A percentile compares a stretch with the other conserved stretches of the same genome.
Evolutionary conservation across 2,113 vertebrate genomes (phyloP).

Genomic region (Illadopsis cleaveri): DNA sequence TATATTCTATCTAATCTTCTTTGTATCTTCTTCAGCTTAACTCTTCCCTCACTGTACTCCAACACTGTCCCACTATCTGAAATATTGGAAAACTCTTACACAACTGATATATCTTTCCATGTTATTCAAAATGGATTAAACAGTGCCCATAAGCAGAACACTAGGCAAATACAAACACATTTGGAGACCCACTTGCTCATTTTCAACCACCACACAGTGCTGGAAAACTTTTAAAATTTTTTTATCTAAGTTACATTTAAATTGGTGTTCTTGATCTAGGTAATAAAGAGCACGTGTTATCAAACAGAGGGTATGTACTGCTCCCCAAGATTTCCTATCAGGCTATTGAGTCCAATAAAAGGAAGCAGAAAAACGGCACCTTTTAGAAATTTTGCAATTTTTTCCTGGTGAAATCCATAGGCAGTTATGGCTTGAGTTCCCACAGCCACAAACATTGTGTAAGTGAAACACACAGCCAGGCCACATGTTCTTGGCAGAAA

Average conservation of each 20-base stretch:
- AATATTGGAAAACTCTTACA: neutral
- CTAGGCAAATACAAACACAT: neutral
- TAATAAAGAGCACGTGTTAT: neutral
- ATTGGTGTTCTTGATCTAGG: neutral
- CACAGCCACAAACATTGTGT: neutral
- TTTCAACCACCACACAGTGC: neutral
- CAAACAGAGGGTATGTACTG: neutral
- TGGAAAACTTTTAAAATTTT: neutral
- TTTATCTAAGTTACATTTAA: neutral
- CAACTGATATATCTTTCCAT: neutral
- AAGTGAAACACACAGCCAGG: neutral
- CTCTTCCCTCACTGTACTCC: neutral
- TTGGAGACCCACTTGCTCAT: neutral
- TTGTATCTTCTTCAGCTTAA: neutral
- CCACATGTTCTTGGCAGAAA: neutral
- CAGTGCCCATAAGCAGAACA: neutral
- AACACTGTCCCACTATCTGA: neutral
- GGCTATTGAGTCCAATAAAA: neutral
- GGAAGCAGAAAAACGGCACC: neutral
- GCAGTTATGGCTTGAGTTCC: slow-evolving; percentile 10
- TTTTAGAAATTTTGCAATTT: neutral
- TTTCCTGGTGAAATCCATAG: slow-evolving; percentile 19
- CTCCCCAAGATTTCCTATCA: neutral
- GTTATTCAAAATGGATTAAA: neutral
- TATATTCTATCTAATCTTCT: neutral